phyloP scores from a whole-genome alignment of 2,888 invertebrate genomes.

The Hypsopygia costalis region DNA sequence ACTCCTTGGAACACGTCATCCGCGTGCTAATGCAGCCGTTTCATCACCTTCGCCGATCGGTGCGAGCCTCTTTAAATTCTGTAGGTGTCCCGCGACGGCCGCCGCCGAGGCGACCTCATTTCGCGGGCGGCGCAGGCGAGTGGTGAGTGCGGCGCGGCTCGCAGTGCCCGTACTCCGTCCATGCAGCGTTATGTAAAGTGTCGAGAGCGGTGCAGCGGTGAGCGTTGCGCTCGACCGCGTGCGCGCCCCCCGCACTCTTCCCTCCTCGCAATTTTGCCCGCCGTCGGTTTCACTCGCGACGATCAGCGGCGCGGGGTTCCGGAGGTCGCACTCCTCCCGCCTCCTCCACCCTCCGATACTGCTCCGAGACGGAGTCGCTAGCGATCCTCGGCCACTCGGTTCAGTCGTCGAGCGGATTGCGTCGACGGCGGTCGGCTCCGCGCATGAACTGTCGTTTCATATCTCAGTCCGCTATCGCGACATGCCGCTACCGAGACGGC shows the following conservation, averaged over 20 bases:
- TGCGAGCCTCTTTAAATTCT: constrained; percentile 63
- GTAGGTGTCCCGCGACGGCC: constrained; percentile 54
- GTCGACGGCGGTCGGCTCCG: constrained; percentile 59
- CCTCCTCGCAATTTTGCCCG: constrained; percentile 57
- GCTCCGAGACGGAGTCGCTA: constrained; percentile 47
- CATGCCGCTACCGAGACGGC: constrained; percentile 30
- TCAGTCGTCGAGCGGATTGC: constrained; percentile 72
- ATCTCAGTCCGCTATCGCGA: constrained; percentile 27
- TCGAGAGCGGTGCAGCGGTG: constrained; percentile 64
- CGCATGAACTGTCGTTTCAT: constrained; percentile 22
- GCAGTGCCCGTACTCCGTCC: too few species aligned
- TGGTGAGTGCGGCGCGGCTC: constrained; percentile 24
- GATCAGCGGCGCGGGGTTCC: constrained; percentile 54
- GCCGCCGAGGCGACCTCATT: constrained; percentile 66
- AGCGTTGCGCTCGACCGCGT: constrained; percentile 74
- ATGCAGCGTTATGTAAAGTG: constrained; percentile 73
- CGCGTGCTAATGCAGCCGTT: constrained; percentile 66
- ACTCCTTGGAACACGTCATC: constrained; percentile 66
- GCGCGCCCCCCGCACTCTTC: constrained; percentile 44
- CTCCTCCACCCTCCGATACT: constrained; percentile 51
- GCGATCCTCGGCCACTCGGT: constrained; percentile 30
- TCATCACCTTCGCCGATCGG: constrained; percentile 57
- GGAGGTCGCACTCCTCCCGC: constrained; percentile 70
- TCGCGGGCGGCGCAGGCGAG: constrained; percentile 38
- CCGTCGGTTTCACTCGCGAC: constrained; percentile 57